Evolutionary conservation across 2,797 vertebrate species (phyloP), one percentile per base, ranked within the genome.

Genomic region (Pelochelys cantorii): DNA sequence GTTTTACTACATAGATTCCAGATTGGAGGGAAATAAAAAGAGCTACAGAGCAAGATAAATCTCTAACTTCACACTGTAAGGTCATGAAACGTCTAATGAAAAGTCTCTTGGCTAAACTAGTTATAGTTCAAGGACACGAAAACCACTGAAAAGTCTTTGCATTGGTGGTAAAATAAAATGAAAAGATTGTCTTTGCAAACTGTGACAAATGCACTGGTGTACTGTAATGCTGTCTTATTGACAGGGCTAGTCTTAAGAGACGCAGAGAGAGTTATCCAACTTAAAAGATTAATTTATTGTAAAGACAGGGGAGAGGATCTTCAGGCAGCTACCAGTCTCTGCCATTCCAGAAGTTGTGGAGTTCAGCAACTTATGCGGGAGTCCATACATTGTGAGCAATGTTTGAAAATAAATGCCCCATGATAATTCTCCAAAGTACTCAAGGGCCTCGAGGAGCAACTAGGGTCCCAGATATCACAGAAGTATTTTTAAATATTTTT

Each of bases 1-100:
- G 87, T 8, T 84, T 89, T 65, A 52, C 55, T 92, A 87, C 31
- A 54, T n/a, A 23, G 22, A 91, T 85, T 91, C 55, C 74, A 84
- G 57, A 86, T 11, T 48, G 53, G 5, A 90, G 22, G 9, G 34
- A 20, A 75, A 79, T 52, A 75, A 84, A 15, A 81, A 86, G 85
- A 65, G 31, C 79, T 75, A 56, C 0, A 2, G 79, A 88, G 14
- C 15, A 79, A 93, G 94, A 14, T 11, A 1, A 56, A 57, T 55
- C 42, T 79, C 75, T 79, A n/a, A 48, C 75, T 92, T 84, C 3
- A 71, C 57, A 84, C 85, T 17, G 52, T 90, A 92, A 90, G 62
- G 52, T 25, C 48, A 42, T 17, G 37, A 42, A 57, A 93, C 62
- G n/a, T n/a, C 11, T 10, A 2, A 11, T 77, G 75, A 81, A 79